Base-by-base conservation (phyloP, 1,140 invertebrate genomes). In the Spodoptera litura region DNA sequence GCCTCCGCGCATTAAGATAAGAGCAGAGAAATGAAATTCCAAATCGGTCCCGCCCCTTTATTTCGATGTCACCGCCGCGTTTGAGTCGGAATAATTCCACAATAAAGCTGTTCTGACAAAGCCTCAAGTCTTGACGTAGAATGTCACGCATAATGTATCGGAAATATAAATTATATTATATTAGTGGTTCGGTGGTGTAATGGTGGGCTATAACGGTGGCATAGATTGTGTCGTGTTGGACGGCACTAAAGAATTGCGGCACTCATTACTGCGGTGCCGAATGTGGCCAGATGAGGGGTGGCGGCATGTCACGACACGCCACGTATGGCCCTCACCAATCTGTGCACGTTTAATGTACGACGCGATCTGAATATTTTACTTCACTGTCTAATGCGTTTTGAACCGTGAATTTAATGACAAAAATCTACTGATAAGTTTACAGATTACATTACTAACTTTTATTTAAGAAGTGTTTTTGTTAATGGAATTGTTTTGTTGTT, bases 101-200 rank as follows among this genome's bases (percentile, higher is more conserved):
- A 84, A 82, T 84, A 87, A 83, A 83, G 64, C 81, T 81, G 84
- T 85, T 81, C 80, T 81, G 81, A 85, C 84, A 85, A 79, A 82
- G 75, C 78, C 62, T 78, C 73, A 83, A 77, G 73, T 78, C 84
- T 77, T 66, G 73, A 83, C 83, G 74, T 83, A 75, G 70, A 85
- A 84, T 85, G 85, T 86, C 83, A 83, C 82, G 85, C 84, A 86
- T 90, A 90, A 88, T 89, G 82, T 87, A 90, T 87, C 85, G 87
- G 88, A 92, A 88, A 87, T 90, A 90, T 89, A 88, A 91, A 92
- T 91, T 88, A 89, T 89, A 89, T 88, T 88, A 88, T 85, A 91
- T 89, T 88, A 82, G 82, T 80, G 88, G 89, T 89, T 89, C 59
- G 78, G 70, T 83, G 74, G 72, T 83, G 77, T 89, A 90, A 90